These are phyloP conservation scores for Thaleichthys pacificus DNA, from an alignment of 2,797 vertebrate species.

Conservation along the genomic window DNA sequence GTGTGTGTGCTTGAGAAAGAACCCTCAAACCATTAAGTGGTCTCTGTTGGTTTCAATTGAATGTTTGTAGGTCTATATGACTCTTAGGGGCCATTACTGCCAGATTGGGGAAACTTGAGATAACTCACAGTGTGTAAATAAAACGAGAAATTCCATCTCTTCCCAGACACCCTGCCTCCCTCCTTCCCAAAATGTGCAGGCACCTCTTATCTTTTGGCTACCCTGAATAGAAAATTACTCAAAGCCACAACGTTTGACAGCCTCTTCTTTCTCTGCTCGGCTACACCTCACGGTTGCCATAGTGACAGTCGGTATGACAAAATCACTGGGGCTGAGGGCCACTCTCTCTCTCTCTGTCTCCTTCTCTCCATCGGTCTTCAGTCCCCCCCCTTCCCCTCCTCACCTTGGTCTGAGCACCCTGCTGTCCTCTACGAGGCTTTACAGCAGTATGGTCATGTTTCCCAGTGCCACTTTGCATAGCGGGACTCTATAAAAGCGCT, in stretches of 20 bases:
- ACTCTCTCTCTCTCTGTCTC: background rate
- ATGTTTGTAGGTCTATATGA: slow-evolving; percentile 61
- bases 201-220: background rate
- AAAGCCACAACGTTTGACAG: slow-evolving; percentile 33
- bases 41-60: slow-evolving; percentile 63
- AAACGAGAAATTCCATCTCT: too few relatives aligned
- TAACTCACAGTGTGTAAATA: background rate
- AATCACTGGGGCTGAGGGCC: too few relatives aligned
- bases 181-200: background rate
- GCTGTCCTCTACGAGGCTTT: slow-evolving; percentile 43
- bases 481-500: slow-evolving; percentile 64
- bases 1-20: background rate
- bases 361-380: slow-evolving; percentile 1
- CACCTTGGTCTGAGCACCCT: slow-evolving; percentile 14
- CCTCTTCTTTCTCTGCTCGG: slow-evolving; percentile 29
- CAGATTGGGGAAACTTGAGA: background rate
- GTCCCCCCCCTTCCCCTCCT: slow-evolving; percentile 20
- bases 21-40: background rate
- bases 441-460: slow-evolving; percentile 54
- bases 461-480: slow-evolving; percentile 59
- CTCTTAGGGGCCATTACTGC: slow-evolving; percentile 39
- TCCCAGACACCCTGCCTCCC: background rate
- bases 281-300: slow-evolving; percentile 35
- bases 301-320: background rate
- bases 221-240: slow-evolving; percentile 38